Base-by-base conservation (phyloP, 2,113 vertebrate species). In the Eretmochelys imbricata region DNA sequence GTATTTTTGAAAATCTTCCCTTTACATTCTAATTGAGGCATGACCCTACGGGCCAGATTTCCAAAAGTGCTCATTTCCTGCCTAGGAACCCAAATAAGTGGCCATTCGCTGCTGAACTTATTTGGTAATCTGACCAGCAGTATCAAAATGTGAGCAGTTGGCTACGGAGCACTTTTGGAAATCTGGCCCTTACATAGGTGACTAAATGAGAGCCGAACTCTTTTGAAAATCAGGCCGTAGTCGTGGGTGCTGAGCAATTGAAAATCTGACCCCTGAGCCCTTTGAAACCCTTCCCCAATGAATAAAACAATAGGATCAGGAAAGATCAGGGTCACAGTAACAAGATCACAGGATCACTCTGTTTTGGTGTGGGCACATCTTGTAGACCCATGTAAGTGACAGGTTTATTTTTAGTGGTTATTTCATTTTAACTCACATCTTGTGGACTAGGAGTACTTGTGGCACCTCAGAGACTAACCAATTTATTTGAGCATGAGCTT, bases 321-420 rank as follows among this genome's bases (percentile, higher is more conserved):
- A 78, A 48, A 0, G 8, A 84, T 51, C 49, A 89, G 59, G 86
- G 17, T 53, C 87, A 57, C 3, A 91, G 48, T 13, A 72, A 75
- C 13, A 65, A 46, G 11, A 27, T 91, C 0, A 53, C 0, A 82
- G 19, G 2, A 35, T 89, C 78, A 27, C 0, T 2, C 54, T 55
- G 69, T 5, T 84, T 80, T 85, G 51, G 17, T 24, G 75, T 29
- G 25, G 20, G 29, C 12, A 93, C 76, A 13, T 13, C 62, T 46
- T 53, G 24, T 51, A 38, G 10, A 87, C 53, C 42, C 78, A 48
- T 24, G 2, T 16, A 48, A 78, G 24, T 14, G 22, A 13, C 42
- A 93, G 38, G 3, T 80, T 35, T 84, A 22, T 3, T 19, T 38
- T n/a, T 50, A 35, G 17, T 35, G 29, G 17, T 94, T 69, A 6